Evolutionary conservation across 2,113 vertebrate species (phyloP), one percentile per base, ranked within the genome.

Genomic region (Solea solea): DNA sequence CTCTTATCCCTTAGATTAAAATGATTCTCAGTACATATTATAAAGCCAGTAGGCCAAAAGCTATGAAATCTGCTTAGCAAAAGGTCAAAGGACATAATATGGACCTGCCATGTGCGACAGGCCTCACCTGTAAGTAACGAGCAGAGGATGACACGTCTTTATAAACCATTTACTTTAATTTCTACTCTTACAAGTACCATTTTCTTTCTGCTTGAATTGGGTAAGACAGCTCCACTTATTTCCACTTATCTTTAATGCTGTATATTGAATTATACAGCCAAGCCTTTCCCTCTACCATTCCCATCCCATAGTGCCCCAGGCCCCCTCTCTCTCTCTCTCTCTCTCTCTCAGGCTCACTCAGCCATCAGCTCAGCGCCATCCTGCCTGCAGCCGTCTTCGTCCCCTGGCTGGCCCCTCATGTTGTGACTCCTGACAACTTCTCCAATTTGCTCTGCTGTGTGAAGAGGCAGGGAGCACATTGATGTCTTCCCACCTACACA

Each of bases 371-470:
- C 74, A 85, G 86, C 78, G 63, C 82, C 82, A 64, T 58, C 55
- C 83, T 84, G 86, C 85, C 86, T 89, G 74, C 70, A 71, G 82
- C 66, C 61, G 72, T 80, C 80, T 80, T 74, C 48, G 46, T 87
- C 83, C 89, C 74, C 83, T 73, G 83, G 72, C 86, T 92, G 84
- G 87, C 86, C 86, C 89, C 90, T 84, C 61, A 71, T 95, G 94
- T 95, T 96, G 94, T 95, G 94, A 95, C 94, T 96, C 92, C 91
- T 94, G 94, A 95, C 95, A 96, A 95, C 94, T 93, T 92, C 94
- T 96, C 95, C 96, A 97, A 97, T 97, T 97, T 97, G 95, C 94
- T 96, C 87, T 91, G 86, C 92, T 92, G 94, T 92, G 94, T 95
- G 91, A 95, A 95, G 92, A 95, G 85, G 90, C 92, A 87, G 90